phyloP scores from a whole-genome alignment of 2,888 invertebrate genomes.

The Himalopsyche anomala region DNA sequence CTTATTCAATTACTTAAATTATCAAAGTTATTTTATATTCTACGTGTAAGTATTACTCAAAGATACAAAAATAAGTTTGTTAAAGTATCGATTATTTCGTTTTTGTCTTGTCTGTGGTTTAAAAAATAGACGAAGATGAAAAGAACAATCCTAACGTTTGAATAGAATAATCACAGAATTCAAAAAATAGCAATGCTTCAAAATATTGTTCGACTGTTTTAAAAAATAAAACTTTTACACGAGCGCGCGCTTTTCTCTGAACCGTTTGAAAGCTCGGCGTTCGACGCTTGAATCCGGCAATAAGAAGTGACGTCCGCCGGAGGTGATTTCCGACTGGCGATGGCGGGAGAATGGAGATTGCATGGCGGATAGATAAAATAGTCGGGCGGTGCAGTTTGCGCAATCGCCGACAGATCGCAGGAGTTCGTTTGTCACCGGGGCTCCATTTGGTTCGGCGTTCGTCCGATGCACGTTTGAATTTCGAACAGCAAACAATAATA shows the following conservation, averaged over 20 bases:
- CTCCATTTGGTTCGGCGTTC: not conserved
- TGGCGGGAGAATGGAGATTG: slow-evolving; percentile 29
- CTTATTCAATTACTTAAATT: too few relatives aligned
- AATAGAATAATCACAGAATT: not conserved
- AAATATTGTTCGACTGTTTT: not conserved
- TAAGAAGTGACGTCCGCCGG: slow-evolving; percentile 26
- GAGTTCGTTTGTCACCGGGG: slow-evolving; percentile 18
- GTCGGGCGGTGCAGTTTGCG: slow-evolving; percentile 30
- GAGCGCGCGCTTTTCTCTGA: slow-evolving; percentile 21
- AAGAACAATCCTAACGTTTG: not conserved
- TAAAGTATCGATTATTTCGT: too few relatives aligned
- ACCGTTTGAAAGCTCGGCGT: slow-evolving; percentile 20
- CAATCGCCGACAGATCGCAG: slow-evolving; percentile 34
- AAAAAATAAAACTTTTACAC: slow-evolving; percentile 5
- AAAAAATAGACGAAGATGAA: too few relatives aligned
- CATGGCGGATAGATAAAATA: slow-evolving; percentile 34
- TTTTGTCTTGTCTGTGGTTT: too few relatives aligned
- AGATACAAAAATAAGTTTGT: too few relatives aligned
- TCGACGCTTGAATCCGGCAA: slow-evolving; percentile 18
- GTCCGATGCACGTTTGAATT: not conserved
- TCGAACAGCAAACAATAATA: slow-evolving; percentile 19
- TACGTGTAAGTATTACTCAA: too few relatives aligned
- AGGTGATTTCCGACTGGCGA: slow-evolving; percentile 34
- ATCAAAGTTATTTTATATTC: too few relatives aligned
- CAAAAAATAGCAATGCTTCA: not conserved